Percentiles rank a stretch among this genome's conserved stretches.
Evolutionary conservation across 2,797 vertebrate species (phyloP).

Genomic region (Sebastes trivittatus): DNA sequence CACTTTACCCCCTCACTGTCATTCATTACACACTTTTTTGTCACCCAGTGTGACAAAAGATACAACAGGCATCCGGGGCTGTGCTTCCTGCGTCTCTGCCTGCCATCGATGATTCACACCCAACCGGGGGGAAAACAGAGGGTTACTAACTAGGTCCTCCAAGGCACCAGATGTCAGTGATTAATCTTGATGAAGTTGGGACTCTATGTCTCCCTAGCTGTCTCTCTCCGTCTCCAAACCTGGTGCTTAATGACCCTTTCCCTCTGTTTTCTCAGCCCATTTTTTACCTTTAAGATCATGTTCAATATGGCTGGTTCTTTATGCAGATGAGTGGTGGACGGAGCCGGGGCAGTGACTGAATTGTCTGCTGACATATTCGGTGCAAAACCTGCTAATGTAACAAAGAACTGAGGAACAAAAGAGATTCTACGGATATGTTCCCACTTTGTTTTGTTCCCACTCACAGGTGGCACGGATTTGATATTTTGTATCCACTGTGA

Average conservation of each 20-base stretch:
- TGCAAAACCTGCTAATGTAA: not conserved
- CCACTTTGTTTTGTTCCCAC: not conserved
- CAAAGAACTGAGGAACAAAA: not conserved
- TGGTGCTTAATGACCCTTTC: conserved; percentile 79
- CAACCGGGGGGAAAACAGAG: conserved; percentile 70
- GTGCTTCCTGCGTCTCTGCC: conserved; percentile 62
- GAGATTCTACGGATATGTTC: not conserved
- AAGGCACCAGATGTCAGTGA: conserved; percentile 81
- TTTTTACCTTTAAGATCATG: conserved; percentile 73
- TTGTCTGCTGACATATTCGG: conserved; percentile 8
- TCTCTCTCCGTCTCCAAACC: conserved; percentile 75
- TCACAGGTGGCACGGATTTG: not conserved
- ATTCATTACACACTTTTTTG: conserved; percentile 61
- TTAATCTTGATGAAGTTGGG: conserved; percentile 82
- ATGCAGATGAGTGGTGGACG: conserved; percentile 56
- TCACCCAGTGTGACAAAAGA: conserved; percentile 72
- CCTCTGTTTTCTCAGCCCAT: conserved; percentile 76
- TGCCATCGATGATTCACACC: conserved; percentile 75
- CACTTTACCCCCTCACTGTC: conserved; percentile 40
- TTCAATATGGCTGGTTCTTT: conserved; percentile 56
- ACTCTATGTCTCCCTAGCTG: conserved; percentile 69
- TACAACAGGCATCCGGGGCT: conserved; percentile 61
- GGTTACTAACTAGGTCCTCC: conserved; percentile 82
- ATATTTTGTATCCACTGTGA: conserved; percentile 12
- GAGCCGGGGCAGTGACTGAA: not conserved